Percentiles rank a stretch among this genome's conserved stretches.
phyloP scores from a whole-genome alignment of 2,888 invertebrate species.

The Eupeodes latifasciatus region DNA sequence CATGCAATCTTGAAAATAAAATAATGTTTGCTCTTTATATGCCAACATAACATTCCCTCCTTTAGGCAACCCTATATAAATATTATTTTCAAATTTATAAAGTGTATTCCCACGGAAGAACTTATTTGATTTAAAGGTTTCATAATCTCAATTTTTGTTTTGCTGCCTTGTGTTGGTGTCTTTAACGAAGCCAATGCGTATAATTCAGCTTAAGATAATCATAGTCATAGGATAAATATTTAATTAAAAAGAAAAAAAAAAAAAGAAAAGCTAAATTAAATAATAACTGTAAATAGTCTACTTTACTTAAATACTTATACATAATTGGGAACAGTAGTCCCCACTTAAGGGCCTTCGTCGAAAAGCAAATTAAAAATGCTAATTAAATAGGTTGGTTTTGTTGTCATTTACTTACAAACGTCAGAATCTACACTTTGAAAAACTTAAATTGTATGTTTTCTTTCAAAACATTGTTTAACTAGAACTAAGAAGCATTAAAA shows the following conservation, averaged over 20 bases:
- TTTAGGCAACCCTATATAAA: not conserved
- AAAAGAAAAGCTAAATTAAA: constrained; percentile 34
- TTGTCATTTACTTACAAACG: not conserved
- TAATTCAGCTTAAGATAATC: not conserved
- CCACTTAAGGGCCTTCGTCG: not conserved
- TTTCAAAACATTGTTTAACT: too few relatives aligned
- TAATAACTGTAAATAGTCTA: not conserved
- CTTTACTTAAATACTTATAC: not conserved
- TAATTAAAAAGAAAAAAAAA: constrained; percentile 31
- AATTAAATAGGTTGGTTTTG: not conserved
- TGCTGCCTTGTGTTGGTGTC: not conserved
- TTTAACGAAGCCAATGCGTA: constrained; percentile 1
- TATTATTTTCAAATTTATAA: not conserved
- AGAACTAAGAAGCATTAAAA: too few relatives aligned
- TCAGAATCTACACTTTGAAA: too few relatives aligned
- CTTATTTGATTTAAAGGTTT: constrained; percentile 40
- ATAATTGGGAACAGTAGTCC: not conserved
- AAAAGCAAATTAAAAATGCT: not conserved
- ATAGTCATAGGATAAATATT: constrained; percentile 61
- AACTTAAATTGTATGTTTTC: too few relatives aligned
- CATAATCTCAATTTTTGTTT: constrained; percentile 12
- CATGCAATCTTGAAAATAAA: not conserved
- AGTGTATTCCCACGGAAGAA: constrained; percentile 35
- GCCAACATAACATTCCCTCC: not conserved
- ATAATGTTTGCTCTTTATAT: constrained; percentile 12